Evolutionary conservation across 2,113 vertebrate species (phyloP).

Genomic region (Myrmecophaga tridactyla): DNA sequence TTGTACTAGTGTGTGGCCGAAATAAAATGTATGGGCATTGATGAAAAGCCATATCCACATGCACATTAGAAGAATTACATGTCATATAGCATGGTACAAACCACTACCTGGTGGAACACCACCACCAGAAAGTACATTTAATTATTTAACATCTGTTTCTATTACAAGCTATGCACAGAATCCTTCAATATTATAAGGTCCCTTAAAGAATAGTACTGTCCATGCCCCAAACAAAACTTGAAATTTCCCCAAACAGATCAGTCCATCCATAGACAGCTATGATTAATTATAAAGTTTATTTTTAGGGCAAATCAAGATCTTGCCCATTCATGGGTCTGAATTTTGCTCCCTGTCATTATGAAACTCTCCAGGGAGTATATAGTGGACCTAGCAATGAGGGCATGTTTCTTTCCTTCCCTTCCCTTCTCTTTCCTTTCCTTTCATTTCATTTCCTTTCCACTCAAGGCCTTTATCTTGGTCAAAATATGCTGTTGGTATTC

Average conservation of each 20-base stretch:
- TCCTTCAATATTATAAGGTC: neutral
- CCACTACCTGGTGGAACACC: neutral
- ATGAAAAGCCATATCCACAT: neutral
- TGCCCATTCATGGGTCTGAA: neutral
- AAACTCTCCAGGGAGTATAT: neutral
- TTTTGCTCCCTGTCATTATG: neutral
- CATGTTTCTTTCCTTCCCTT: neutral
- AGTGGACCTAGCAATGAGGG: neutral
- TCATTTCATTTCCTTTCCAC: neutral
- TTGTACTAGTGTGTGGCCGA: neutral
- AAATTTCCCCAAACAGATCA: neutral
- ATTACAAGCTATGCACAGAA: neutral
- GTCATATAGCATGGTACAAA: neutral
- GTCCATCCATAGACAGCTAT: neutral
- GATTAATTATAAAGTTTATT: neutral
- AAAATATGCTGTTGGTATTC: neutral
- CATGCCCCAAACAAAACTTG: neutral
- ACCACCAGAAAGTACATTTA: neutral
- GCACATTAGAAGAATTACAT: neutral
- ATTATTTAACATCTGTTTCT: constrained; percentile 5
- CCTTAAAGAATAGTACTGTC: neutral
- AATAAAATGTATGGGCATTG: neutral
- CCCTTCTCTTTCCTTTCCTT: neutral
- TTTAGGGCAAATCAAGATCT: neutral
- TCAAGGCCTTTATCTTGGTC: neutral